Base-by-base conservation (phyloP, 1,140 invertebrate species). In the Eupristina koningsbergeri region DNA sequence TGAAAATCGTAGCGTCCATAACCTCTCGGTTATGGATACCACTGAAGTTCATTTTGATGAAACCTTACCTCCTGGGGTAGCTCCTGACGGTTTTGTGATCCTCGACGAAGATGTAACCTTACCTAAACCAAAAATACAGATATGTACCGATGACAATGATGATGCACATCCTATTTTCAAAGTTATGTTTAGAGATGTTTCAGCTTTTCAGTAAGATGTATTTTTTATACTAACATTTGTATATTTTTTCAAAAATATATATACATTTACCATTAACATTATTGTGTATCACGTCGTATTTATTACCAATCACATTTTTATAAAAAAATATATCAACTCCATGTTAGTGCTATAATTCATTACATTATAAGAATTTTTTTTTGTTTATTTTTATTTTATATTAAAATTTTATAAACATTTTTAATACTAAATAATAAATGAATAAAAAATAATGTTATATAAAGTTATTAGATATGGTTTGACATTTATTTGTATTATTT, bases 121-220 rank as follows among this genome's bases (percentile, higher is more conserved):
- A 1, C 29, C 31, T 0, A 39, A 45, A 1, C 29, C 31, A 1
- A 39, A 45, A 41, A 9, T 63, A 26, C 26, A 31, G 22, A 22
- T 17, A 0, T n/a, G 76, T 26, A 41, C 67, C 26, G 69, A 79
- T 13, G 19, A 76, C 50, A 47, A 8, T 13, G 41, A 78, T 39
- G 29, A 83, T 26, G 15, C 50, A n/a, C 58, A 83, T 1, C 61
- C 86, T 0, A 80, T 88, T 50, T 87, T 92, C 71, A 90, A 87
- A 86, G 86, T 91, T 86, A 86, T 87, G 22, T 92, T 92, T 74
- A 88, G 86, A 19, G 87, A 92, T 73, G 84, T 89, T 77, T 85
- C 61, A 58, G 41, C 86, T 22, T 88, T 89, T 34, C 78, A 87
- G 91, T 91, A 85, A 86, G 83, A 73, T 63, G 0, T 36, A 22